These are phyloP conservation scores for Lepidochitona cinerea DNA, from an alignment of 2,888 invertebrate species.

Conservation along the genomic window DNA sequence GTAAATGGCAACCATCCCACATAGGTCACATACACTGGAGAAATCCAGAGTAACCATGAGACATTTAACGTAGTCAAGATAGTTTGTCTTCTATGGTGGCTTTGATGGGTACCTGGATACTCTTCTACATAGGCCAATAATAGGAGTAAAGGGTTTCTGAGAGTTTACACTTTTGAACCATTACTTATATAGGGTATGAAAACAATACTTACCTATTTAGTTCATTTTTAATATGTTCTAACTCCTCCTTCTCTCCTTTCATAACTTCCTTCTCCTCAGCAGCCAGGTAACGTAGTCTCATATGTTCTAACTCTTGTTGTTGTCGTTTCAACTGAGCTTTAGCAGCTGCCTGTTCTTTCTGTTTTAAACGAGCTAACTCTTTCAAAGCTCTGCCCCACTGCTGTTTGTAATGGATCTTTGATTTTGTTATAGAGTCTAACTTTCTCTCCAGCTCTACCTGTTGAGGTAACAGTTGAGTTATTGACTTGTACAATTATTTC, in stretches of 20 bases:
- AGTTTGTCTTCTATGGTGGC: no score
- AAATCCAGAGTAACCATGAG: no score
- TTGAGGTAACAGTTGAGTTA: conserved; percentile 1
- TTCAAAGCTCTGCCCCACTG: conserved; percentile 71
- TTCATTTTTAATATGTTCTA: conserved; percentile 68
- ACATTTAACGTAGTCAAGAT: no score
- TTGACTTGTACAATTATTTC: neutral
- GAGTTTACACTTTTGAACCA: no score
- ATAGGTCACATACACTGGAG: no score
- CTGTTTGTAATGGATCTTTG: conserved; percentile 72
- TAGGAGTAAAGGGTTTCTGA: no score
- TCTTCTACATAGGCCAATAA: no score
- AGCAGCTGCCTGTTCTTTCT: conserved; percentile 67
- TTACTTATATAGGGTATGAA: no score
- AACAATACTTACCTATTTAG: conserved; percentile 68
- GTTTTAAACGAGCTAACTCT: conserved; percentile 68
- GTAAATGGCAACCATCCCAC: no score
- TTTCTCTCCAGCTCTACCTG: conserved; percentile 70
- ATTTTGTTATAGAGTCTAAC: conserved; percentile 67
- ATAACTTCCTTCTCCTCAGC: conserved; percentile 69
- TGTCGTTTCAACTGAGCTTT: conserved; percentile 51
- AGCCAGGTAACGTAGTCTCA: conserved; percentile 69
- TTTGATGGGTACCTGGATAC: no score
- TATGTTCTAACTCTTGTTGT: conserved; percentile 66
- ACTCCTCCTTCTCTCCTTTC: conserved; percentile 62